A percentile compares a stretch with the other conserved stretches of the same genome.
Evolutionary conservation across 2,797 vertebrate species (phyloP).

Genomic region (Arremon brunneinucha): DNA sequence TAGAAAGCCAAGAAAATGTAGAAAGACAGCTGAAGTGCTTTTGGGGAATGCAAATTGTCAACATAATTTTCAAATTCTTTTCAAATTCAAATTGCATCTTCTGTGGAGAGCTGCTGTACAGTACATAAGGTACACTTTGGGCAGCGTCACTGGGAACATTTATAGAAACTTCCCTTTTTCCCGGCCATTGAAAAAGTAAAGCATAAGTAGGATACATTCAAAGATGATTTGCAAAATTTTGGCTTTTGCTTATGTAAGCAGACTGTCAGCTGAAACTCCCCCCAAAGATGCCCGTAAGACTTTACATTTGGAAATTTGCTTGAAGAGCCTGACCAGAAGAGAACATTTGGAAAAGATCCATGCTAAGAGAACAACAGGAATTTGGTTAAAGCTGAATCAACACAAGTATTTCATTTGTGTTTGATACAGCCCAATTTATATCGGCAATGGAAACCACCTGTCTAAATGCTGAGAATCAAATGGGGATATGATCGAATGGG

Average conservation of each 20-base stretch:
- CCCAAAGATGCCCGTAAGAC: neutral
- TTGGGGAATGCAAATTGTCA: conserved; percentile 36
- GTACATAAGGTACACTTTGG: conserved; percentile 32
- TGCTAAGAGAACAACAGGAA: neutral
- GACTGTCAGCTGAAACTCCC: conserved; percentile 20
- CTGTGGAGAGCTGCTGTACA: conserved; percentile 16
- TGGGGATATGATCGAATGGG: neutral
- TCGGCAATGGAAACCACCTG: neutral
- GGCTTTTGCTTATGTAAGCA: conserved; percentile 49
- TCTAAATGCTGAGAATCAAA: neutral
- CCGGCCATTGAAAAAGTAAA: conserved; percentile 24
- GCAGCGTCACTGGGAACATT: conserved; percentile 33
- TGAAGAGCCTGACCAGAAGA: neutral
- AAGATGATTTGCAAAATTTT: conserved; percentile 37
- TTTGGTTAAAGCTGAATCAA: neutral
- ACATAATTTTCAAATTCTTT: conserved; percentile 46
- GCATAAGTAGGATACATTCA: neutral
- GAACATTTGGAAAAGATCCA: neutral
- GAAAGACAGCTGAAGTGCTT: conserved; percentile 32
- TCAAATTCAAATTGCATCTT: conserved; percentile 56
- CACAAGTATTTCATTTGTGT: neutral
- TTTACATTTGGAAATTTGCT: neutral
- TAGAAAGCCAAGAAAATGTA: neutral
- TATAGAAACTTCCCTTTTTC: conserved; percentile 26
- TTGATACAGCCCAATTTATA: neutral